phyloP scores from a whole-genome alignment of 2,888 invertebrate species.

The Drosophila colorata region DNA sequence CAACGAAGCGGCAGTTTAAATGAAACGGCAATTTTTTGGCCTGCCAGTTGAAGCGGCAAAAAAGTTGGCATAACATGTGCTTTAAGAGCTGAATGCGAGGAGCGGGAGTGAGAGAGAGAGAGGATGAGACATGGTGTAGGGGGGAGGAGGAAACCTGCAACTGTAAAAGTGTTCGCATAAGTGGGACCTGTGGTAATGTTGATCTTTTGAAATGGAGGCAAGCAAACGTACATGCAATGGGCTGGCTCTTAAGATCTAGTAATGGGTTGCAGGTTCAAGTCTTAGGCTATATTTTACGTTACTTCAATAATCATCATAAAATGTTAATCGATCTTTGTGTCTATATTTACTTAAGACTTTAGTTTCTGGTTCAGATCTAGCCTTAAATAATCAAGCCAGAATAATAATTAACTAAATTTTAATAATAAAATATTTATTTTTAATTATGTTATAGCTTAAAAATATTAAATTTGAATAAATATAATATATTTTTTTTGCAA shows the following conservation, averaged over 20 bases:
- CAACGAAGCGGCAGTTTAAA: conserved; percentile 72
- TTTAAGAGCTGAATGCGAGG: conserved; percentile 12
- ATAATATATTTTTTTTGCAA: too few species aligned
- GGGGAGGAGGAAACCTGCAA: conserved; percentile 36
- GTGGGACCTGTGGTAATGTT: conserved; percentile 38
- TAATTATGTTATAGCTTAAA: too few species aligned
- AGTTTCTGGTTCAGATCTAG: not conserved
- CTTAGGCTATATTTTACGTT: not conserved
- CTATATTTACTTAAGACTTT: not conserved
- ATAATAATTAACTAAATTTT: too few species aligned
- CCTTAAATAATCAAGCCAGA: too few species aligned
- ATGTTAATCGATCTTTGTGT: not conserved
- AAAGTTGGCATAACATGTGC: conserved; percentile 66
- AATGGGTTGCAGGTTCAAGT: not conserved
- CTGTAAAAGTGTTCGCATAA: conserved; percentile 51
- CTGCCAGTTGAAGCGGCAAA: conserved; percentile 58
- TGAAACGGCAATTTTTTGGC: conserved; percentile 76
- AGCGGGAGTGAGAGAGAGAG: not conserved
- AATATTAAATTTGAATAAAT: too few species aligned
- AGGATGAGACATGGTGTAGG: not conserved
- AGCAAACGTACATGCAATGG: conserved; percentile 10
- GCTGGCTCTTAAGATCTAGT: conserved; percentile 7
- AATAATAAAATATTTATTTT: too few species aligned
- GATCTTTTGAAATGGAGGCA: conserved; percentile 29
- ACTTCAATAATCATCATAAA: not conserved